phyloP scores from a whole-genome alignment of 2,888 invertebrate genomes.

The Drosophila stalkeri region DNA sequence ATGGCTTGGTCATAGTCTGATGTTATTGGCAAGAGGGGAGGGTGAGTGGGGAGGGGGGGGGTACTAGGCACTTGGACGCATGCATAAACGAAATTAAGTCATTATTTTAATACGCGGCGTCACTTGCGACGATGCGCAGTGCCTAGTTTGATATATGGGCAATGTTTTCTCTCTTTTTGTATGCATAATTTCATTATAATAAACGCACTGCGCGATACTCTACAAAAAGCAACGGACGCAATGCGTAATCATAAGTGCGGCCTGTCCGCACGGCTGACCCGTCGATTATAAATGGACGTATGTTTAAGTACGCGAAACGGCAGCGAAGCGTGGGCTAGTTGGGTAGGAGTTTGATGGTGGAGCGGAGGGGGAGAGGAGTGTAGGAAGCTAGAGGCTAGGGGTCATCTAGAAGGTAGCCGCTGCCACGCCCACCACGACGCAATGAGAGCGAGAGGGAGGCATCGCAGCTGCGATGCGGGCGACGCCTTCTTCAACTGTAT shows the following conservation, averaged over 20 bases:
- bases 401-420: constrained; percentile 22
- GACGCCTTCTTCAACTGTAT: constrained; percentile 38
- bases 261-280: constrained; percentile 75
- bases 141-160: constrained; percentile 75
- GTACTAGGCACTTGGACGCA: constrained; percentile 38
- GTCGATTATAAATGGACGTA: constrained; percentile 77
- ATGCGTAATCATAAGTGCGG: constrained; percentile 55
- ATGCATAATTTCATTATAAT: constrained; percentile 82
- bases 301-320: constrained; percentile 75
- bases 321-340: constrained; percentile 64
- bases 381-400: not conserved
- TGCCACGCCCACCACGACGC: constrained; percentile 59
- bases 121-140: constrained; percentile 55
- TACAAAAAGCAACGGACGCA: not conserved
- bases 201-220: constrained; percentile 55
- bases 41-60: not conserved
- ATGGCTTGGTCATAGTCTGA: not conserved
- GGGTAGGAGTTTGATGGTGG: not conserved
- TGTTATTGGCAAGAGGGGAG: too few species aligned
- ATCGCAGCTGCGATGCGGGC: constrained; percentile 76
- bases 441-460: constrained; percentile 2
- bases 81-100: constrained; percentile 82
- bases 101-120: constrained; percentile 80
- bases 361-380: not conserved
- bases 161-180: constrained; percentile 62